phyloP scores from a whole-genome alignment of 2,888 invertebrate species.

The Cantharis rufa region DNA sequence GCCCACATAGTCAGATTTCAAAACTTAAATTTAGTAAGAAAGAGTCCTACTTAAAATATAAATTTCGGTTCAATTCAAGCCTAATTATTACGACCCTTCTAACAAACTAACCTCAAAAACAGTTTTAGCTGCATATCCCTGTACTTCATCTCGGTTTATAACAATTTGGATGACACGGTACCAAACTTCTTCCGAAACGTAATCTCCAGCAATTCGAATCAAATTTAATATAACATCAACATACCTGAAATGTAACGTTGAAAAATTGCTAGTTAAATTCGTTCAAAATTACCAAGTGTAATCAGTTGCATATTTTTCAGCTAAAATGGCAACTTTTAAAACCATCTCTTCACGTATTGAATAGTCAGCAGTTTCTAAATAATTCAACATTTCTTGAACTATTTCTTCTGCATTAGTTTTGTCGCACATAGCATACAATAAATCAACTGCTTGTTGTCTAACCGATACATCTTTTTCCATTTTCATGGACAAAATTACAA shows the following conservation, averaged over 20 bases:
- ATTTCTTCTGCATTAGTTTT: conserved; percentile 99
- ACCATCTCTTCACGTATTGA: conserved; percentile 99
- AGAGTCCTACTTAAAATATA: too few relatives aligned
- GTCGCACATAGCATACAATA: conserved; percentile 99
- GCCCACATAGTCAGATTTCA: too few relatives aligned
- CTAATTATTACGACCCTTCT: too few relatives aligned
- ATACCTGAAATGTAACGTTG: conserved; percentile 55
- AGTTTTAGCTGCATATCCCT: conserved; percentile 99
- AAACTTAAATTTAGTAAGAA: too few relatives aligned
- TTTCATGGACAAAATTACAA: conserved; percentile 98
- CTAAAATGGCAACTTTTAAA: conserved; percentile 96
- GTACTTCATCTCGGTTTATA: conserved; percentile 98
- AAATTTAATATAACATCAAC: conserved; percentile 98
- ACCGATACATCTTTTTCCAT: conserved; percentile 99
- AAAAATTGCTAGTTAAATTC: background rate
- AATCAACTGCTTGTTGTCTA: conserved; percentile 95
- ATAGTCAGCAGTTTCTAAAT: conserved; percentile 98
- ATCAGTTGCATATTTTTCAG: conserved; percentile 99
- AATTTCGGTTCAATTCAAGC: too few relatives aligned
- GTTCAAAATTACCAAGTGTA: conserved; percentile 84
- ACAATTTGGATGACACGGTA: conserved; percentile 99
- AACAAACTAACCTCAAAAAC: conserved; percentile 81
- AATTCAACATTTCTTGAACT: conserved; percentile 99
- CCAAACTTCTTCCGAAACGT: conserved; percentile 99
- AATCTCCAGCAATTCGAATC: conserved; percentile 99